Base-by-base conservation (phyloP, 2,888 invertebrate genomes). In the Apantesis nais region DNA sequence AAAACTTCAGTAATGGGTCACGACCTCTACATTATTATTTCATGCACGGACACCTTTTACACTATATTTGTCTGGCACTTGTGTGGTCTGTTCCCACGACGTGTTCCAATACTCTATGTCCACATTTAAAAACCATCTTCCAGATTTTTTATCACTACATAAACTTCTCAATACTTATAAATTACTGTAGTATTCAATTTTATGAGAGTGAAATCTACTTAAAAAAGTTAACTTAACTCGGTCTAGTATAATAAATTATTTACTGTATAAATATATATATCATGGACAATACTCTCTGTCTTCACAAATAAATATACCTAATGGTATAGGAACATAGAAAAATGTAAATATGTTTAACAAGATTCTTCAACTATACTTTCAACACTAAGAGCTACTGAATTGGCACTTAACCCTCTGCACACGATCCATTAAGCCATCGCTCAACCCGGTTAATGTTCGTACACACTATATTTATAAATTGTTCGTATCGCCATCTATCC, bases 321-420 rank as follows among this genome's bases (percentile, higher is more conserved):
- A 29, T 29, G 12, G 25, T 58, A 25, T 14, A 29, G 29, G 58
- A 16, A 29, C 29, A 29, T 52, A 22, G n/a, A 65, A 65, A 31
- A 65, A 52, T 19, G 12, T n/a, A 52, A 48, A 52, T 34, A 48
- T 48, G 31, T 14, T 64, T n/a, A 58, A 37, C 52, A 37, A 65
- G 55, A 64, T 60, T 60, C 65, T 61, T 34, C 5, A 60, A 63
- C 41, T 65, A 60, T 41, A 25, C 69, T 65, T 65, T 65, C 65
- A 48, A 34, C 60, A n/a, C 37, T 11, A 41, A 69, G 68, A 72
- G 66, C 62, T 63, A 39, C 66, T 63, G 68, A 48, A 62, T 44
- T 68, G 69, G 69, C 69, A 72, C 72, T 72, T 69, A 72, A 69
- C 69, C 66, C 66, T 58, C 63, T 58, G 39, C 66, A 66, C 68